phyloP scores from a whole-genome alignment of 2,888 invertebrate genomes.

The Agapostemon virescens region DNA sequence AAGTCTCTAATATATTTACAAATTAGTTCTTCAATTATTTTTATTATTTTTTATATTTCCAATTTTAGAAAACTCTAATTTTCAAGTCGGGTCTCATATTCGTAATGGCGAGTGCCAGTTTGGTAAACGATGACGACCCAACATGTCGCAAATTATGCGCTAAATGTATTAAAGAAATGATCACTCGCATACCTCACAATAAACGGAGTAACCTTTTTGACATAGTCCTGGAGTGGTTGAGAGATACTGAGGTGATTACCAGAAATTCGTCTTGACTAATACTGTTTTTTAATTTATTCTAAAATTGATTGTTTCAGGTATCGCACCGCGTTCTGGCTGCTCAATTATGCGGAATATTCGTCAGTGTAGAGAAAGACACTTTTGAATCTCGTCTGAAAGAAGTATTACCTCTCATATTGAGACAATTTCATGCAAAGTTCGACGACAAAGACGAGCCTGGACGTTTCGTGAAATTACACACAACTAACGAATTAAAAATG shows the following conservation, averaged over 20 bases:
- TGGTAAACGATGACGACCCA: constrained; percentile 91
- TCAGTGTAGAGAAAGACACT: constrained; percentile 86
- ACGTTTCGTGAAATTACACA: constrained; percentile 71
- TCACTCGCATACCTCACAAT: constrained; percentile 83
- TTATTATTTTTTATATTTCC: constrained; percentile 31
- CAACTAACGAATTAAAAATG: constrained; percentile 24
- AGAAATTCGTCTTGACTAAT: not conserved
- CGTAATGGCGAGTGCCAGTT: constrained; percentile 87
- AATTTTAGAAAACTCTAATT: constrained; percentile 82
- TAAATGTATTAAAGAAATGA: constrained; percentile 86
- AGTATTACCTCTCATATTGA: constrained; percentile 84
- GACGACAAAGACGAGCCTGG: constrained; percentile 72
- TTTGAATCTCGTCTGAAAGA: constrained; percentile 86
- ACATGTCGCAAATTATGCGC: constrained; percentile 89
- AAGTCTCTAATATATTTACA: constrained; percentile 15
- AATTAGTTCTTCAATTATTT: not conserved
- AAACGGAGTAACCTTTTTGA: constrained; percentile 87
- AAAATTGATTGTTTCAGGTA: constrained; percentile 79
- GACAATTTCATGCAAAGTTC: constrained; percentile 75
- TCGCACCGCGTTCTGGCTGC: constrained; percentile 88
- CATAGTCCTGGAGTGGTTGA: constrained; percentile 86
- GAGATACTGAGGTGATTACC: constrained; percentile 83
- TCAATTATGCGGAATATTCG: constrained; percentile 90
- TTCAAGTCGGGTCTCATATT: constrained; percentile 86
- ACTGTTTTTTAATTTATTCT: not conserved